Evolutionary conservation across 2,888 invertebrate species (phyloP), one percentile per base, ranked within the genome.

Genomic region (Pseudolycoriella hygida): DNA sequence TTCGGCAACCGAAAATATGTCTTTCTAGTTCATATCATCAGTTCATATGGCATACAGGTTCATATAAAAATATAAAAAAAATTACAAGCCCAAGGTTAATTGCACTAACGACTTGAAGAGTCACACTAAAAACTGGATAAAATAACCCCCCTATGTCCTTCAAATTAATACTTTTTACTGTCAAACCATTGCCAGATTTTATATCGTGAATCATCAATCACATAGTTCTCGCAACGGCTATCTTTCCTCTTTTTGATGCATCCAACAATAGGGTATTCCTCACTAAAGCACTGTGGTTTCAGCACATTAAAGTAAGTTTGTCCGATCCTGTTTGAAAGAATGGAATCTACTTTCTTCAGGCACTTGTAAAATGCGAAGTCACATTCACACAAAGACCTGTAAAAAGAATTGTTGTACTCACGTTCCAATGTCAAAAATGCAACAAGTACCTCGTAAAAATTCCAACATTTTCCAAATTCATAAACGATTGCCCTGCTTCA

Each of bases 281-380:
- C 61, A 15, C 72, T 64, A 61, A 81, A 82, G 60, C 84, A 85
- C 57, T 79, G 75, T 1, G 79, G 79, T 1, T 74, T 72, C 34
- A 83, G 64, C 49, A 83, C 67, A 55, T 80, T 79, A 66, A 84
- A 85, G 64, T 80, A 85, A 0, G 80, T 76, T 20, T 71, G 64
- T 1, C 80, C 80, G 40, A 80, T 73, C 58, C 74, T 71, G 0
- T 64, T 63, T 0, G 76, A 68, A 3, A 76, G 62, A 46, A 72
- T 49, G 0, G 69, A 69, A 50, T 65, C 67, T 41, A 70, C 74
- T 43, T 68, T 62, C 47, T 71, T 72, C 45, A 85, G 68, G 53
- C 84, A 85, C 1, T 69, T 60, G 17, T 76, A 73, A 61, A 85
- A 84, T 52, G 67, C 66, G 1, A 62, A 55, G 59, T 84, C 83